Percentiles rank a stretch among this genome's conserved stretches.
Evolutionary conservation across 2,113 vertebrate species (phyloP).

Genomic region (Saguinus midas): DNA sequence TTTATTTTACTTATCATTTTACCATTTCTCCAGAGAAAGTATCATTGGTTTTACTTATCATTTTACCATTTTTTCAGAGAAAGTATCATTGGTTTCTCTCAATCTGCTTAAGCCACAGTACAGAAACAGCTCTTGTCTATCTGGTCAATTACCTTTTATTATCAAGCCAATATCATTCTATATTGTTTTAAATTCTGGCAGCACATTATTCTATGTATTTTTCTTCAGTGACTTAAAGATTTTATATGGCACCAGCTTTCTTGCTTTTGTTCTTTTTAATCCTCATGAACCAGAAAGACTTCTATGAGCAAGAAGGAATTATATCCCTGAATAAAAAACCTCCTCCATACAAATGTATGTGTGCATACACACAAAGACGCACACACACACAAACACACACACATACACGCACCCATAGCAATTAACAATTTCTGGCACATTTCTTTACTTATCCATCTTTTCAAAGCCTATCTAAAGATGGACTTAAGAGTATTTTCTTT

Average conservation of each 20-base stretch:
- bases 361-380: neutral
- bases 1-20: neutral
- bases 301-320: neutral
- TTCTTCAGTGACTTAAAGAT: slow-evolving; percentile 6
- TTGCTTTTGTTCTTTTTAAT: neutral
- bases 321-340: neutral
- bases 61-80: neutral
- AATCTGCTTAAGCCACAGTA: neutral
- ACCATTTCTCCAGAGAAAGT: neutral
- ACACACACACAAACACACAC: neutral
- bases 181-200: neutral
- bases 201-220: neutral
- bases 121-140: neutral
- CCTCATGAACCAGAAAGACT: neutral
- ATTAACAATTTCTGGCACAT: neutral
- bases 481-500: neutral
- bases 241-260: neutral
- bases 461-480: neutral
- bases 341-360: neutral
- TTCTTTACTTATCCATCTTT: neutral
- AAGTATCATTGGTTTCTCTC: neutral
- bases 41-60: neutral
- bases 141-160: slow-evolving; percentile 26
- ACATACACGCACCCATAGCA: neutral
- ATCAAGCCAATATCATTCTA: neutral